Evolutionary conservation across 1,140 invertebrate species (phyloP), one percentile per base, ranked within the genome.

Genomic region (Uloborus diversus): DNA sequence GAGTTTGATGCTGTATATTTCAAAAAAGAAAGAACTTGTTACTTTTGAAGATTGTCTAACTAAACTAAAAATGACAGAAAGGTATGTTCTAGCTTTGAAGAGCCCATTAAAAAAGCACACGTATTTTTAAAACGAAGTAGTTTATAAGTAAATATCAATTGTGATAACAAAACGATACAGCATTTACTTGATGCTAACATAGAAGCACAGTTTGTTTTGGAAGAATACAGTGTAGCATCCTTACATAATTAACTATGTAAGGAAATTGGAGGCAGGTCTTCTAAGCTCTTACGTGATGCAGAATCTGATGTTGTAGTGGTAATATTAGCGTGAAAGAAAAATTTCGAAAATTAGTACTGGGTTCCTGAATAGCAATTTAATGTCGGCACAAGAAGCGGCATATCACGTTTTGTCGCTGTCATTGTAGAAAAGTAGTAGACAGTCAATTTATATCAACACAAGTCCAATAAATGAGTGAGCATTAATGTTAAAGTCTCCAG

Each of bases 361-460:
- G 23, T 53, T 53, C 23, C 23, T 53, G 49, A 53, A 53, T 20
- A 53, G 49, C 23, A 53, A 53, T 53, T 53, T 53, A 53, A 53
- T 53, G 4, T 53, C 1, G 49, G 4, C 49, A 53, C 13, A 53
- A 53, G 49, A 53, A 53, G 49, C 23, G 49, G 20, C 49, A 53
- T 53, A 53, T 53, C 4, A 53, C 3, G 4, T 53, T 4, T 53
- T 53, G 23, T 5, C 49, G 7, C 23, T 53, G 20, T 0, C 49
- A 53, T 53, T 53, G 23, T 53, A 14, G 7, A 53, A 53, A 4
- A 53, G 49, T 53, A 53, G 49, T 53, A 53, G 49, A 20, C 49
- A 53, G 23, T 20, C n/a, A n/a, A 53, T 53, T 53, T n/a, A 53
- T 53, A 53, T 53, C 23, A 53, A 53, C 4, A 53, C 4, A 42